Evolutionary conservation across 1,140 invertebrate genomes (phyloP).

Genomic region (Bactericera cockerelli): DNA sequence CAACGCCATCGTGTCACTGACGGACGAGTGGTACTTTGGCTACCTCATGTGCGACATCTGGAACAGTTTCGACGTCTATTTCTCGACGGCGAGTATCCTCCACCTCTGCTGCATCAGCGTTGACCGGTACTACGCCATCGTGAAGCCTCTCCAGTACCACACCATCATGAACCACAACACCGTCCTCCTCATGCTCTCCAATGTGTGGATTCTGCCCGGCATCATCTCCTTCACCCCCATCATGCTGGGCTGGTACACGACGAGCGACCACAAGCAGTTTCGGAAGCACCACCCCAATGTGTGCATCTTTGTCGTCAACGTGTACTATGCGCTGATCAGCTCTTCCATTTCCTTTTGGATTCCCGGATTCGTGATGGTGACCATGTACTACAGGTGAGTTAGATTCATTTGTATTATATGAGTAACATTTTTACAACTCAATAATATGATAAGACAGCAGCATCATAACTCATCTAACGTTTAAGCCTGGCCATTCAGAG

Average conservation of each 20-base stretch:
- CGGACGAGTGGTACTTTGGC: constrained; percentile 73
- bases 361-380: constrained; percentile 82
- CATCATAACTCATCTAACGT: too few species aligned
- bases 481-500: too few species aligned
- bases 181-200: constrained; percentile 64
- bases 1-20: constrained; percentile 73
- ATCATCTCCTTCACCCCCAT: constrained; percentile 92
- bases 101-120: constrained; percentile 64
- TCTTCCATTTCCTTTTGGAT: constrained; percentile 91
- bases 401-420: too few species aligned
- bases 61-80: constrained; percentile 91
- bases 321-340: constrained; percentile 74
- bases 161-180: constrained; percentile 68
- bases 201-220: constrained; percentile 80
- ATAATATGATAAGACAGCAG: too few species aligned
- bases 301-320: constrained; percentile 77
- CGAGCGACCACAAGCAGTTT: constrained; percentile 51
- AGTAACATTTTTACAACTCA: too few species aligned
- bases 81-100: constrained; percentile 81
- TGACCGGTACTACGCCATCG: constrained; percentile 27
- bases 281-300: constrained; percentile 52
- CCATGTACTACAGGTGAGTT: constrained; percentile 52
- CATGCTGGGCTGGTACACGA: constrained; percentile 83
- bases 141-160: constrained; percentile 24
- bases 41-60: constrained; percentile 86